Conservation (phyloP, 1,140 invertebrate species). For the Leptopilina boulardi region DNA sequence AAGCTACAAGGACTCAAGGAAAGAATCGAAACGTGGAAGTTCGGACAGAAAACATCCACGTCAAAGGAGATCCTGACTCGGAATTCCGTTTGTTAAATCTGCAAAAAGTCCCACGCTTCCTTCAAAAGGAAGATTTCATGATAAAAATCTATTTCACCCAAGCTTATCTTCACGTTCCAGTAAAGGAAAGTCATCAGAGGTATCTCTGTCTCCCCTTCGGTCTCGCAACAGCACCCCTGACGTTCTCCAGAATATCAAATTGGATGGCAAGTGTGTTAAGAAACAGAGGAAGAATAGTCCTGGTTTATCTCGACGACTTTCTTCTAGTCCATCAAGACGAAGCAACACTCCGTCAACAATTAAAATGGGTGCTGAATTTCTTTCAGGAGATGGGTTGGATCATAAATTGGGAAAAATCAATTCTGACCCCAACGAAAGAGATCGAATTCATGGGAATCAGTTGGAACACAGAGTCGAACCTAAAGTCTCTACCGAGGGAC, state of each 20-base stretch:
- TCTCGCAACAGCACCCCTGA: constrained; percentile 50
- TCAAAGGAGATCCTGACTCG: neutral
- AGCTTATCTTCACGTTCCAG: no score
- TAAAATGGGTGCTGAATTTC: neutral
- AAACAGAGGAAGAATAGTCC: constrained; percentile 36
- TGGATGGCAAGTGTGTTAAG: constrained; percentile 45
- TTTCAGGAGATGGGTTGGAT: neutral
- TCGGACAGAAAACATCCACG: neutral
- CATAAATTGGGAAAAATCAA: neutral
- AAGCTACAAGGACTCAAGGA: neutral
- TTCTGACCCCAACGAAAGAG: constrained; percentile 1
- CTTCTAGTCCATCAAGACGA: neutral
- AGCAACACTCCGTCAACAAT: neutral
- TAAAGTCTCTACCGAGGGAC: neutral
- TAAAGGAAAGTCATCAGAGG: constrained; percentile 44
- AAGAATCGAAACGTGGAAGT: neutral
- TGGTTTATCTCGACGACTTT: constrained; percentile 39
- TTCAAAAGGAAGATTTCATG: no score
- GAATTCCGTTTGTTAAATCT: constrained; percentile 48
- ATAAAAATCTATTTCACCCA: no score
- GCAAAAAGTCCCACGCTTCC: neutral
- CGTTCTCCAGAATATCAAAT: constrained; percentile 57
- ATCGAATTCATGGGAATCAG: constrained; percentile 20
- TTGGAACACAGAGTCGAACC: constrained; percentile 8
- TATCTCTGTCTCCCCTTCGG: constrained; percentile 55